A percentile compares a stretch with the other conserved stretches of the same genome.
Conservation (phyloP, 2,113 vertebrate species). For the Pitta sordida region DNA sequence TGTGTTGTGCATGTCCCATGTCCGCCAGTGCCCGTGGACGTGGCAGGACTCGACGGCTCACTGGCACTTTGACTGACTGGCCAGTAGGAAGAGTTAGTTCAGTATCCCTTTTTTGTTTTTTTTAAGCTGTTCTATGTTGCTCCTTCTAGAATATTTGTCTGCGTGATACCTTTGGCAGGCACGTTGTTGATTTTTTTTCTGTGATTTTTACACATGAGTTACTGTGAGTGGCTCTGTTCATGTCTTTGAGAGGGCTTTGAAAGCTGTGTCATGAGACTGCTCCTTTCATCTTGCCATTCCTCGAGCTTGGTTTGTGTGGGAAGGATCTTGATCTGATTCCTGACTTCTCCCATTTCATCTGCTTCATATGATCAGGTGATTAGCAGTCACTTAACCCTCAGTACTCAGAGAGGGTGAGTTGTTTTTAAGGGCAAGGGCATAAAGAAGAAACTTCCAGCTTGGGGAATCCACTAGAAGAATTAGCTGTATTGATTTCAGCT, state of each 20-base stretch:
- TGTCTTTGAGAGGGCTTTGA: conserved; percentile 14
- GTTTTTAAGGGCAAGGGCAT: neutral
- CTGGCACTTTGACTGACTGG: neutral
- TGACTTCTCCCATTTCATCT: neutral
- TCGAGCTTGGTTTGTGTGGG: neutral
- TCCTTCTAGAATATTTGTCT: neutral
- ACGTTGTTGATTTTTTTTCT: conserved; percentile 9
- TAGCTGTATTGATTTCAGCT: neutral
- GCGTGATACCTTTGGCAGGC: neutral
- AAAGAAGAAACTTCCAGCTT: neutral
- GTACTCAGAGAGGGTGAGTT: neutral
- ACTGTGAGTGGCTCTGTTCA: neutral
- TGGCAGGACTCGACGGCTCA: conserved; percentile 30
- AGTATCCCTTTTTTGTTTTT: neutral
- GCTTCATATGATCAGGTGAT: neutral
- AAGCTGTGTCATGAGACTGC: neutral
- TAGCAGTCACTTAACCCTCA: neutral
- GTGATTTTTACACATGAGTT: neutral
- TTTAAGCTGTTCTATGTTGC: neutral
- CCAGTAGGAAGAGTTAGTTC: neutral
- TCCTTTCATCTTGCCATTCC: neutral
- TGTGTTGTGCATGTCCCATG: conserved; percentile 66
- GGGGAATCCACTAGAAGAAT: neutral
- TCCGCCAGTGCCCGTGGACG: conserved; percentile 36
- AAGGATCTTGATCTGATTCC: neutral